These are phyloP conservation scores for Osmoderma eremita DNA, from an alignment of 2,888 invertebrate genomes.

Conservation along the genomic window DNA sequence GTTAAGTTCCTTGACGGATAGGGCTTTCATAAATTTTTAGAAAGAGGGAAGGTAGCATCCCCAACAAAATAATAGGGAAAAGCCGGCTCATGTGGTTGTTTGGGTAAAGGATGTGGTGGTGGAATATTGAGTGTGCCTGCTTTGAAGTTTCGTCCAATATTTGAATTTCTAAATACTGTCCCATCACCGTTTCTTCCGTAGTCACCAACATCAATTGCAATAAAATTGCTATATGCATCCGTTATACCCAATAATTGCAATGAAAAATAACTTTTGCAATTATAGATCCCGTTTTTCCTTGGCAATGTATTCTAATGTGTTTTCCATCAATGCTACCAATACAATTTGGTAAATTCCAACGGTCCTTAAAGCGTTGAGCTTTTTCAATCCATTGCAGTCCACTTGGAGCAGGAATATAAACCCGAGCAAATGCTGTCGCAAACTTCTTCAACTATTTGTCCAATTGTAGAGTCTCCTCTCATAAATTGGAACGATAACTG, in stretches of 20 bases:
- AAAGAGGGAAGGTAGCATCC: constrained; percentile 51
- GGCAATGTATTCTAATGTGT: not conserved
- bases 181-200: constrained; percentile 36
- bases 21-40: no score
- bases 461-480: constrained; percentile 37
- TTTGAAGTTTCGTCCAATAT: constrained; percentile 16
- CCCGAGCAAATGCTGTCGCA: constrained; percentile 27
- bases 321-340: no score
- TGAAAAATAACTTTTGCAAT: constrained; percentile 39
- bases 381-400: constrained; percentile 22
- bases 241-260: constrained; percentile 25
- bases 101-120: constrained; percentile 27
- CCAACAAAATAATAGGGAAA: constrained; percentile 47
- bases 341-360: constrained; percentile 36
- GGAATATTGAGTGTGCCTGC: constrained; percentile 32
- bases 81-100: constrained; percentile 29
- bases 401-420: constrained; percentile 33
- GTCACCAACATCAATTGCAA: constrained; percentile 37
- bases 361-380: constrained; percentile 30
- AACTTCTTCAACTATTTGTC: constrained; percentile 39
- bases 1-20: no score
- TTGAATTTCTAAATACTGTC: constrained; percentile 23
- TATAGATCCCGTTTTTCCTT: constrained; percentile 20
- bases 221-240: constrained; percentile 21
- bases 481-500: constrained; percentile 36